Base-by-base conservation (phyloP, 2,797 vertebrate species). In the Catostomus latipinnis region DNA sequence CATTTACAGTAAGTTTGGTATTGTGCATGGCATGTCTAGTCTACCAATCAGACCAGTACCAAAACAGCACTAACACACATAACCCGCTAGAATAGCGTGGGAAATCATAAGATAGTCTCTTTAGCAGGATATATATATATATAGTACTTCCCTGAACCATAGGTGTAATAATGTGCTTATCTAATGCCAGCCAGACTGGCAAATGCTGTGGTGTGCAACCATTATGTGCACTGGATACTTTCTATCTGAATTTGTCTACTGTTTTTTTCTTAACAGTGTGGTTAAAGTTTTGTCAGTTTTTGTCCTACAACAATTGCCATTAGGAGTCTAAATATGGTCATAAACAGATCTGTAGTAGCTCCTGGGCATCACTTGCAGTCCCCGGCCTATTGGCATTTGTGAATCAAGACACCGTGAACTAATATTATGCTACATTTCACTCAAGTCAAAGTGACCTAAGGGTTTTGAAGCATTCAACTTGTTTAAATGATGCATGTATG, bases 391-490 rank as follows among this genome's bases (percentile, higher is more conserved):
- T 69, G 34, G 12, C 58, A 62, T 48, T 9, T 66, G 11, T 14
- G n/a, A 50, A 67, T 78, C 43, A 63, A 53, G 49, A 53, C 6
- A 72, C 56, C 9, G 8, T 46, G 22, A n/a, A 56, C 52, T 52
- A 52, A 68, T 67, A 13, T 61, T 65, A 72, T 22, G 48, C 74
- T 48, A 72, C 12, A 48, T 45, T 58, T 71, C 49, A 48, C 14
- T 49, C 18, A 58, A 53, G 43, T 34, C 11, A 76, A 53, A 67
- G 1, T 65, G 73, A 10, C 46, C 14, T n/a, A 49, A 50, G 58
- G 46, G 14, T 22, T 54, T 54, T 54, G 12, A 75, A 60, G 18
- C 18, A 61, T 11, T 18, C 18, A 61, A 61, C 22, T 14, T 71
- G 11, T 56, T 46, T 45, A 67, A 68, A 58, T n/a, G 14, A 22